phyloP scores from a whole-genome alignment of 2,888 invertebrate species.

The Acronicta alni region DNA sequence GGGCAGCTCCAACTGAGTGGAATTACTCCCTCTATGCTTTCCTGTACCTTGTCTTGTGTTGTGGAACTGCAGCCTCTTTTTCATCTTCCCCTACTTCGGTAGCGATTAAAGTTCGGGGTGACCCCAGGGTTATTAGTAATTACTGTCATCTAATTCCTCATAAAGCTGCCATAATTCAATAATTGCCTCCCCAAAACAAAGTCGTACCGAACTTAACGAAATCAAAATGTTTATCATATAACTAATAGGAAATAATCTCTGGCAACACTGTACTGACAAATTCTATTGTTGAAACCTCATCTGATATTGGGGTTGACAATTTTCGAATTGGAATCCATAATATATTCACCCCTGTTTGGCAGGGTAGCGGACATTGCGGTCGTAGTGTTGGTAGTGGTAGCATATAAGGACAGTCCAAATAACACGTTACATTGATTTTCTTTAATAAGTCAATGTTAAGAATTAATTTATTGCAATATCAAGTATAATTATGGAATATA shows the following conservation, averaged over 20 bases:
- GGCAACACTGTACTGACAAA: constrained; percentile 76
- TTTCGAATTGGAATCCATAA: constrained; percentile 85
- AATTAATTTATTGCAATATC: no score
- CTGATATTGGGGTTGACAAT: constrained; percentile 85
- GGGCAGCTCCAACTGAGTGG: no score
- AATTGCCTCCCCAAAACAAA: constrained; percentile 43
- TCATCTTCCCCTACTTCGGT: no score
- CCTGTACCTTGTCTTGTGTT: no score
- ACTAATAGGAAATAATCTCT: constrained; percentile 85
- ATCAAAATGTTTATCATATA: constrained; percentile 67
- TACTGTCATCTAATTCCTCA: background rate
- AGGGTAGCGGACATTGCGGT: constrained; percentile 55
- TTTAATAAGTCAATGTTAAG: no score
- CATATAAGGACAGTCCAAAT: constrained; percentile 44
- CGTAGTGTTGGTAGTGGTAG: no score
- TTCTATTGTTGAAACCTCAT: constrained; percentile 79
- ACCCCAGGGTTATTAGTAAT: background rate
- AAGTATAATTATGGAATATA: no score
- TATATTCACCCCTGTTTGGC: constrained; percentile 80
- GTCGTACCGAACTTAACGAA: constrained; percentile 28
- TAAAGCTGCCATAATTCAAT: constrained; percentile 41
- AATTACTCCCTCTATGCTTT: no score
- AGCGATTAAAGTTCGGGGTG: no score
- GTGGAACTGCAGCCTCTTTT: no score
- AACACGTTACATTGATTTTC: no score